Evolutionary conservation across 2,113 vertebrate genomes (phyloP).

Genomic region (Prolemur simus): DNA sequence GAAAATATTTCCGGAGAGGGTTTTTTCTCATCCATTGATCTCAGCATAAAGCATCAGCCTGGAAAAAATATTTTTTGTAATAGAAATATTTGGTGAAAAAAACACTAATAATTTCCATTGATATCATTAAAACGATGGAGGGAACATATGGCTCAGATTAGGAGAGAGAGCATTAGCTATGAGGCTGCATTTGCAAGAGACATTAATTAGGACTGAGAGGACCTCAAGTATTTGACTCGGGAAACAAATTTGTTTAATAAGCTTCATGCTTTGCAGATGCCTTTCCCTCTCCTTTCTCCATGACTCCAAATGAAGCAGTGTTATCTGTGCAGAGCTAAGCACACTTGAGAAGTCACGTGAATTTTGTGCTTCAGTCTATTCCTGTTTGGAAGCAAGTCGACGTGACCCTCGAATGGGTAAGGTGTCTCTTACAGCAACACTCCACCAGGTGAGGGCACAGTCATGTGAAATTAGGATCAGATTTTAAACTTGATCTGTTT

Average conservation of each 20-base stretch:
- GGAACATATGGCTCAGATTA: conserved; percentile 62
- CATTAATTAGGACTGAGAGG: conserved; percentile 67
- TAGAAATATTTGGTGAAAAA: conserved; percentile 7
- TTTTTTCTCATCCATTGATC: conserved; percentile 9
- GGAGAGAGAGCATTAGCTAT: conserved; percentile 51
- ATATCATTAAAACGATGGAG: conserved; percentile 37
- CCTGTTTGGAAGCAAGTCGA: conserved; percentile 42
- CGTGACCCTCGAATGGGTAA: neutral
- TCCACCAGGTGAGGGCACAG: neutral
- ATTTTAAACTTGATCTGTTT: conserved; percentile 9
- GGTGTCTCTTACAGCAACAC: neutral
- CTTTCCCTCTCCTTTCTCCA: neutral
- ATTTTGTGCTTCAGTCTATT: neutral
- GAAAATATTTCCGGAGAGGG: neutral
- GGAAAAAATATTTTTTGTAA: conserved; percentile 1
- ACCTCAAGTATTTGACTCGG: conserved; percentile 69
- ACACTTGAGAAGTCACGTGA: conserved; percentile 15
- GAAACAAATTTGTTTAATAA: conserved; percentile 71
- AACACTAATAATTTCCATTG: conserved; percentile 64
- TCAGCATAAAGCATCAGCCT: neutral
- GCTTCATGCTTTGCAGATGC: conserved; percentile 61
- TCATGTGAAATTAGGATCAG: neutral
- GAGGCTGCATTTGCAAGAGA: conserved; percentile 63
- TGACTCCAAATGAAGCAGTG: conserved; percentile 64
- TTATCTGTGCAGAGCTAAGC: conserved; percentile 56